Percentiles rank a stretch among this genome's conserved stretches.
These are phyloP conservation scores for Lepeophtheirus salmonis DNA, from an alignment of 1,140 invertebrate genomes.

Conservation along the genomic window DNA sequence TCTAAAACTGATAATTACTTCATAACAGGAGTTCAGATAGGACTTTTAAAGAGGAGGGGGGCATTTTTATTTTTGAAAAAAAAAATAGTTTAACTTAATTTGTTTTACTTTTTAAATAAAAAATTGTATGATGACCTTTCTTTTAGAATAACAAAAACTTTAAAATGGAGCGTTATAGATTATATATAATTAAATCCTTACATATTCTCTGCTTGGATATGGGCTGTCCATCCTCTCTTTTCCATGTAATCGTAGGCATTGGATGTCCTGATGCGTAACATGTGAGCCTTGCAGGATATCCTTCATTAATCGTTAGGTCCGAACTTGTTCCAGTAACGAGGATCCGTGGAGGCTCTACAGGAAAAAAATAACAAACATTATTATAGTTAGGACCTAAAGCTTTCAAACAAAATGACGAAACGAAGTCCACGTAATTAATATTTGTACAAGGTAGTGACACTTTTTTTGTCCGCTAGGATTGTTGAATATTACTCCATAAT, in stretches of 20 bases:
- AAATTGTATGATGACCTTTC: neutral
- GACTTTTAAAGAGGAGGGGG: too few species aligned
- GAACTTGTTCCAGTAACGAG: conserved; percentile 70
- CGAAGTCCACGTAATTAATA: too few species aligned
- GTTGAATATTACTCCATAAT: too few species aligned
- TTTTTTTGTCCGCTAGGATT: too few species aligned
- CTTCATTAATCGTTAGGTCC: conserved; percentile 60
- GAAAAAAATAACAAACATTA: too few species aligned
- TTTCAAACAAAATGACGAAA: too few species aligned
- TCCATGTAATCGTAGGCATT: conserved; percentile 6
- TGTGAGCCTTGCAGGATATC: conserved; percentile 44
- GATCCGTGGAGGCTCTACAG: conserved; percentile 63
- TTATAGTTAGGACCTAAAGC: too few species aligned
- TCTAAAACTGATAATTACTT: too few species aligned
- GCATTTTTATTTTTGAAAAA: too few species aligned
- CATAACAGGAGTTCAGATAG: too few species aligned
- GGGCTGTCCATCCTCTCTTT: conserved; percentile 3
- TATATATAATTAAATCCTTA: neutral
- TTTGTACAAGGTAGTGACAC: too few species aligned
- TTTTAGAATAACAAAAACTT: neutral
- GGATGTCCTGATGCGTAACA: conserved; percentile 3
- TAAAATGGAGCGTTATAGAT: neutral
- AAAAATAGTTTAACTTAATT: neutral
- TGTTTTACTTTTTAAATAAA: neutral
- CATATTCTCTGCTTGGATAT: neutral